Base-by-base conservation (phyloP, 1,140 invertebrate genomes). In the Nymphalis io region DNA sequence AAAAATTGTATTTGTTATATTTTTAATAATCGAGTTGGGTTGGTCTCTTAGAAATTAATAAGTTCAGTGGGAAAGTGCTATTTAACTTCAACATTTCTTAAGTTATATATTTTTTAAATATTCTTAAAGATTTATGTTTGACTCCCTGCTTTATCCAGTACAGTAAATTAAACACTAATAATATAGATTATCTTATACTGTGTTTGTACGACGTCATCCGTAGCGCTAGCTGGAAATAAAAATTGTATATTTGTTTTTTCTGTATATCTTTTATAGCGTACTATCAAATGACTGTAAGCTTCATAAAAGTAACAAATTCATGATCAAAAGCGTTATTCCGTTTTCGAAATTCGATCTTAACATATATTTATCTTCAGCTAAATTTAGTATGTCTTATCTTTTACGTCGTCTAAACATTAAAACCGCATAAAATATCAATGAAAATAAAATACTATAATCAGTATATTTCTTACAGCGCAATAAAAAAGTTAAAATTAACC, bases 231-330 rank as follows among this genome's bases (percentile, higher is more conserved):
- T 59, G 33, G 39, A 59, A 59, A 59, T 59, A 59, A 59, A n/a
- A 20, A 11, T 20, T 23, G 27, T 2, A 33, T 57, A 57, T 40
- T 59, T 59, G 39, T 33, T 59, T 59, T 58, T 38, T 33, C 27
- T n/a, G 20, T 16, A n/a, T 59, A 59, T 59, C 39, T 39, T 39
- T 59, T 59, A 39, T 59, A 59, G 58, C 18, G 58, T 12, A 18
- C 58, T 59, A 40, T 59, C 58, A 59, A 59, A 39, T 39, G 16
- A 18, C 39, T 16, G 58, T 40, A 59, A 40, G 21, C 48, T 20
- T 51, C 48, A 51, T 51, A 20, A 51, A 21, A 8, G 48, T 51
- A 51, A 21, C 48, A 51, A 20, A 20, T 51, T 51, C 48, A 20
- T 13, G 46, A 48, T 48, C 46, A 48, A 48, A 48, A 48, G 46